Evolutionary conservation across 2,888 invertebrate species (phyloP), one percentile per base, ranked within the genome.

Genomic region (Mimumesa dahlbomi): DNA sequence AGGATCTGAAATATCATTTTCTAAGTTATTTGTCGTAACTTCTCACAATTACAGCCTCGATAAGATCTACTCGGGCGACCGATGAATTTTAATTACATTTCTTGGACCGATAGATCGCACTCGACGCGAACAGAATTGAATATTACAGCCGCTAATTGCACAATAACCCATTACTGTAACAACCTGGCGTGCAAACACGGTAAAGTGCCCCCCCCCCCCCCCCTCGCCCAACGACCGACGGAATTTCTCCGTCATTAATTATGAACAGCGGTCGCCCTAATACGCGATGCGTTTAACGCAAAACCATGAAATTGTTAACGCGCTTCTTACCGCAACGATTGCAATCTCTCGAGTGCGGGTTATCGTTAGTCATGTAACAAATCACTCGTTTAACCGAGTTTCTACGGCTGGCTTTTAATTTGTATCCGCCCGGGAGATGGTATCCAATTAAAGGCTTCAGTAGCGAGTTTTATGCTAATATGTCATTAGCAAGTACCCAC

Each of bases 71-170:
- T n/a, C n/a, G n/a, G n/a, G n/a, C n/a, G n/a, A n/a, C n/a, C n/a
- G n/a, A n/a, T n/a, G n/a, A 63, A 72, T 63, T 72, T 72, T 69
- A 72, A 72, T 72, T 69, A 29, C 69, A 69, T 69, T 72, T 70
- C 69, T 50, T 49, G 7, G 16, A 9, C 43, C 53, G 57, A 71
- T 62, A 53, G 50, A 58, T 71, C 61, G 62, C 50, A 13, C 68
- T 36, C 29, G 19, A 7, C 48, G 16, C n/a, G 29, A 59, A 48
- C n/a, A 38, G 6, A 29, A n/a, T n/a, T 46, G 59, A 50, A 56
- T 62, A 72, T 72, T 69, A 40, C 54, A 16, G 36, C 49, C 69
- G 9, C 58, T 72, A 72, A 72, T 69, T 63, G 63, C 70, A 59
- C 63, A 69, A 63, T 54, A 72, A 59, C 62, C 53, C 7, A 43